phyloP scores from a whole-genome alignment of 2,113 vertebrate genomes.

The Platichthys stellatus region DNA sequence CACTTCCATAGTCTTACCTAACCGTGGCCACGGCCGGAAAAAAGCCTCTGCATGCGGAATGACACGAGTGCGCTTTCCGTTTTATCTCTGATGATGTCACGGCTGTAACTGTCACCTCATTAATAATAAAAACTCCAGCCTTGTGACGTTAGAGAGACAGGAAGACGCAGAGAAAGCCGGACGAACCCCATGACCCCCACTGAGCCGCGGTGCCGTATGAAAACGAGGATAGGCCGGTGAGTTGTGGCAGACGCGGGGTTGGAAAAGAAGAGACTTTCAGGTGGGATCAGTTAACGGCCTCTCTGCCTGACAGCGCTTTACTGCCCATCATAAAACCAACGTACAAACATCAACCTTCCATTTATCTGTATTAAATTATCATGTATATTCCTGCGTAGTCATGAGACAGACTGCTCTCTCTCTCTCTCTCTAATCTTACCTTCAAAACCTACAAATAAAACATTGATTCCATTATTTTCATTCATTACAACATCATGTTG shows the following conservation, averaged over 20 bases:
- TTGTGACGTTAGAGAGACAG: background rate
- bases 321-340: background rate
- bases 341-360: background rate
- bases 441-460: slow-evolving; percentile 9
- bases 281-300: slow-evolving; percentile 15
- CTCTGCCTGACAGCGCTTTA: slow-evolving; percentile 8
- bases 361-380: no score
- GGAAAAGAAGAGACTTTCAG: slow-evolving; percentile 4
- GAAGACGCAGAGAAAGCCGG: background rate
- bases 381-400: background rate
- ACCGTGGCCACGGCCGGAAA: background rate
- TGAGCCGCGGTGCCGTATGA: background rate
- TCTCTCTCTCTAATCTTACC: background rate
- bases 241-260: slow-evolving; percentile 11
- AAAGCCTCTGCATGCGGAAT: background rate
- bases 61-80: background rate
- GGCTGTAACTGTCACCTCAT: background rate
- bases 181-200: background rate
- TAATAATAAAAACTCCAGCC: background rate
- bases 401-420: background rate
- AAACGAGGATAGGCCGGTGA: background rate
- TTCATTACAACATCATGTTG: background rate
- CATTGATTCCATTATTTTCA: background rate
- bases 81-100: background rate
- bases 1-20: slow-evolving; percentile 1